phyloP scores from a whole-genome alignment of 1,140 invertebrate genomes.

The Sycophaga agraensis region DNA sequence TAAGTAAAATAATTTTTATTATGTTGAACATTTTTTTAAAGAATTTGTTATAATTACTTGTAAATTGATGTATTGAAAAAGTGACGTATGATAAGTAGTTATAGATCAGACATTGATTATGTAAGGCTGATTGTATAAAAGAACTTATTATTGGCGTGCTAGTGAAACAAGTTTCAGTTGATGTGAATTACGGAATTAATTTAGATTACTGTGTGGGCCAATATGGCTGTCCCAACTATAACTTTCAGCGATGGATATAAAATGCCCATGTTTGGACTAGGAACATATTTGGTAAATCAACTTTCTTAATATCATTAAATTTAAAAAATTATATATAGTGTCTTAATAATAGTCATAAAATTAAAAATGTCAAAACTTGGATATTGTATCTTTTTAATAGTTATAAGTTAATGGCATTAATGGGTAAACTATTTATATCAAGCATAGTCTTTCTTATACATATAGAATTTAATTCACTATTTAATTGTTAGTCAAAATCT shows the following conservation, averaged over 20 bases:
- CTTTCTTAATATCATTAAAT: background rate
- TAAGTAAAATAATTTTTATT: too few species aligned
- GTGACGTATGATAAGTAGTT: background rate
- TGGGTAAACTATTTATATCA: background rate
- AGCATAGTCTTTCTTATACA: background rate
- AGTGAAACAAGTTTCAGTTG: too few species aligned
- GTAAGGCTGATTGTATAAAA: too few species aligned
- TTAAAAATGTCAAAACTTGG: slow-evolving; percentile 73
- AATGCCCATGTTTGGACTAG: slow-evolving; percentile 66
- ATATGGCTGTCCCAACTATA: slow-evolving; percentile 41
- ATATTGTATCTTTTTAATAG: slow-evolving; percentile 52
- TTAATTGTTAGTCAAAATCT: slow-evolving; percentile 59
- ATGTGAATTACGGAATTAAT: too few species aligned
- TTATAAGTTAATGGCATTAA: background rate
- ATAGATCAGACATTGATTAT: background rate
- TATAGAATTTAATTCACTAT: background rate
- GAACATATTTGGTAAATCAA: slow-evolving; percentile 64
- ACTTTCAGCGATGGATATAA: slow-evolving; percentile 61
- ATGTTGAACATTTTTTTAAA: too few species aligned
- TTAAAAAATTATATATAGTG: background rate
- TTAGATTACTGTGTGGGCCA: too few species aligned
- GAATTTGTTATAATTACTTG: too few species aligned
- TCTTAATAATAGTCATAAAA: slow-evolving; percentile 76
- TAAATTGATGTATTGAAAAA: too few species aligned
- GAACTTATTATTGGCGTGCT: too few species aligned